These are phyloP conservation scores for Anorthoa munda DNA, from an alignment of 2,888 invertebrate species.

Conservation along the genomic window DNA sequence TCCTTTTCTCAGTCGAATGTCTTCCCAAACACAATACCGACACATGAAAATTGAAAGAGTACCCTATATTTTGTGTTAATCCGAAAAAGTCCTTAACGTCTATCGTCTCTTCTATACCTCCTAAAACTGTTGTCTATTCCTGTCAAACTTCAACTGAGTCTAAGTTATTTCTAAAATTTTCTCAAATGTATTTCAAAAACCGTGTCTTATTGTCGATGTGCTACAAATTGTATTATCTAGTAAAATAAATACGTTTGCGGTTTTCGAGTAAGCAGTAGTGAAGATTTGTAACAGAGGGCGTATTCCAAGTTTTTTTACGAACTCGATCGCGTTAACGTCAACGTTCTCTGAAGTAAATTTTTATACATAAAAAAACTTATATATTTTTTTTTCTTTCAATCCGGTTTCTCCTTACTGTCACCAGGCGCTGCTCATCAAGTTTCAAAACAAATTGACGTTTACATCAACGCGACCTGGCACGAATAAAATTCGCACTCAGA, in stretches of 20 bases:
- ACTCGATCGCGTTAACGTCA: too few species aligned
- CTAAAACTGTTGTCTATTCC: slow-evolving; percentile 54
- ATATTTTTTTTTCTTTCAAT: too few species aligned
- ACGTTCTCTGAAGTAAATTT: too few species aligned
- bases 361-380: too few species aligned
- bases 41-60: slow-evolving; percentile 23
- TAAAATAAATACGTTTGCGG: slow-evolving; percentile 46
- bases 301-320: not conserved
- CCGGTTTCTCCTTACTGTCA: too few species aligned
- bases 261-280: slow-evolving; percentile 45
- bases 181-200: slow-evolving; percentile 41
- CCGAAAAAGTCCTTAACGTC: slow-evolving; percentile 42
- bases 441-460: too few species aligned
- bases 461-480: too few species aligned
- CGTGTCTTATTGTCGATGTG: slow-evolving; percentile 62
- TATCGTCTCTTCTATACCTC: slow-evolving; percentile 47
- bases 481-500: too few species aligned
- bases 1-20: slow-evolving; percentile 24
- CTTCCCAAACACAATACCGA: slow-evolving; percentile 42
- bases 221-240: slow-evolving; percentile 52
- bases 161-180: slow-evolving; percentile 41
- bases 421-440: too few species aligned
- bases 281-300: not conserved
- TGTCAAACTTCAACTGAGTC: slow-evolving; percentile 51
- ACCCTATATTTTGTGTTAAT: slow-evolving; percentile 49